Percentiles rank a stretch among this genome's conserved stretches.
Conservation (phyloP, 2,888 invertebrate genomes). For the Emmelina monodactyla region DNA sequence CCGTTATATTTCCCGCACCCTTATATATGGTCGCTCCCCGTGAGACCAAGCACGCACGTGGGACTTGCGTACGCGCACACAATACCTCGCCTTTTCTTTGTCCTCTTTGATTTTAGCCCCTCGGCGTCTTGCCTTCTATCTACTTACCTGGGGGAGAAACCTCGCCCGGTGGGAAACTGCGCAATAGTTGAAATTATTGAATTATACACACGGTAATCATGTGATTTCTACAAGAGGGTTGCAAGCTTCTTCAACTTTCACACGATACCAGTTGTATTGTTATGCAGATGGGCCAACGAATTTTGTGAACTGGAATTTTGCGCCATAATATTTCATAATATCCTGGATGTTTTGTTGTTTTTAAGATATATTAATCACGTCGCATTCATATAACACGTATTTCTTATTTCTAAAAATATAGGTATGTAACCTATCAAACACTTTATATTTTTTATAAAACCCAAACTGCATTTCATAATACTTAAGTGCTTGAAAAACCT, state of each 20-base stretch:
- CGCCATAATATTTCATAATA: conserved; percentile 9
- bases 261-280: conserved; percentile 39
- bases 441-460: too few relatives aligned
- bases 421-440: too few relatives aligned
- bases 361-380: too few relatives aligned
- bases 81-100: conserved; percentile 51
- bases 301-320: conserved; percentile 16
- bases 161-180: conserved; percentile 53
- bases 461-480: neutral
- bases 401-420: too few relatives aligned
- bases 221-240: conserved; percentile 39
- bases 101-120: conserved; percentile 51
- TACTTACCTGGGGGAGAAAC: conserved; percentile 49
- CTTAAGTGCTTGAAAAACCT: neutral
- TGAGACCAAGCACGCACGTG: conserved; percentile 41
- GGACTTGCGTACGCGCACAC: conserved; percentile 55
- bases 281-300: conserved; percentile 26
- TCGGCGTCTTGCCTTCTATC: conserved; percentile 55
- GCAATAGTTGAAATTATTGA: conserved; percentile 50
- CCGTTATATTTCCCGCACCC: conserved; percentile 23
- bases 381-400: too few relatives aligned
- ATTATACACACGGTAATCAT: conserved; percentile 44
- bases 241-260: conserved; percentile 37
- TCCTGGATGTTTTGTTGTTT: too few relatives aligned
- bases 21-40: conserved; percentile 46